These are phyloP conservation scores for Carcinoscorpius rotundicauda DNA, from an alignment of 1,140 invertebrate species.

Conservation along the genomic window DNA sequence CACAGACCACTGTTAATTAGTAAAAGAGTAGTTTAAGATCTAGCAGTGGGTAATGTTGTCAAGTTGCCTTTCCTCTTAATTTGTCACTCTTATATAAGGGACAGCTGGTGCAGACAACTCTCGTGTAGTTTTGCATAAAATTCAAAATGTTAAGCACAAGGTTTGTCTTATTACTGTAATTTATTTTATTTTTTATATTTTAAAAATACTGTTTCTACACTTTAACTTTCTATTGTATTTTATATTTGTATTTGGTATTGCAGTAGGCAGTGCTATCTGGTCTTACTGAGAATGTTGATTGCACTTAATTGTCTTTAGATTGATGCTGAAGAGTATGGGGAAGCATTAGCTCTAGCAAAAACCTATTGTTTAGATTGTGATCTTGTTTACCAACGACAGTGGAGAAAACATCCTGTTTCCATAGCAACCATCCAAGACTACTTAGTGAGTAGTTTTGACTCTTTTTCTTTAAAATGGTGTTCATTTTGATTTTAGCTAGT, in stretches of 20 bases:
- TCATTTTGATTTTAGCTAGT: no score
- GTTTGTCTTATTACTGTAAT: no score
- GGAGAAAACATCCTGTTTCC: conserved; percentile 58
- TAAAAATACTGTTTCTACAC: not conserved
- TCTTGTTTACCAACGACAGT: conserved; percentile 68
- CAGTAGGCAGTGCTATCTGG: no score
- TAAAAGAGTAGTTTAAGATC: no score
- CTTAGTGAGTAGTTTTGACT: conserved; percentile 36
- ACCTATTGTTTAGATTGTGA: conserved; percentile 62
- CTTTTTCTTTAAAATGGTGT: no score
- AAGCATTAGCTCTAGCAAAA: conserved; percentile 57
- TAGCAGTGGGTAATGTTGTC: no score
- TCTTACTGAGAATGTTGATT: not conserved
- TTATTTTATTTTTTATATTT: conserved; percentile 1
- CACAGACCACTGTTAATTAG: no score
- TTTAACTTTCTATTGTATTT: conserved; percentile 5
- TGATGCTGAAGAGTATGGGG: conserved; percentile 59
- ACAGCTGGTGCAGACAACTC: no score
- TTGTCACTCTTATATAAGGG: no score
- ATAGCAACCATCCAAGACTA: conserved; percentile 58
- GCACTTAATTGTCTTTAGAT: conserved; percentile 36
- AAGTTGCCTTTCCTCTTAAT: no score
- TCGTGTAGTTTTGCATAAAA: no score
- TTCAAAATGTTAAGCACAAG: no score
- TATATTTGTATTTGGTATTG: not conserved